Conservation (phyloP, 2,797 vertebrate species). For the Limnodromus scolopaceus region DNA sequence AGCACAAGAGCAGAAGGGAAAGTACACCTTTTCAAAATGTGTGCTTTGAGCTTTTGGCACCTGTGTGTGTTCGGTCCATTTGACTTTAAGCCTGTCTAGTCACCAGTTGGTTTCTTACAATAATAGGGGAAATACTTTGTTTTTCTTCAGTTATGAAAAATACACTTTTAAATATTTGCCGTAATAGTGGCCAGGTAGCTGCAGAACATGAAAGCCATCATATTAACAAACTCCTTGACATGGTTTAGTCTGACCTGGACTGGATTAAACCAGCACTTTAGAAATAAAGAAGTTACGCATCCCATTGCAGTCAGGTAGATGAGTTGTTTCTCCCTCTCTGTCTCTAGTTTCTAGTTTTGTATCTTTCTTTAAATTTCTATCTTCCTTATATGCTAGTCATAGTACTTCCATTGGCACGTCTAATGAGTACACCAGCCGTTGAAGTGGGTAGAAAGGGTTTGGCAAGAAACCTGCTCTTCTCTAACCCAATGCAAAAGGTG, state of each 20-base stretch:
- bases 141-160: neutral
- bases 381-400: neutral
- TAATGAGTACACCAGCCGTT: neutral
- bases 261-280: neutral
- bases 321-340: neutral
- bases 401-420: neutral
- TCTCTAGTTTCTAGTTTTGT: neutral
- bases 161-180: neutral
- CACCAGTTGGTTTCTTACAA: neutral
- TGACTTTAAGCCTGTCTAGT: neutral
- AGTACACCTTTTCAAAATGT: fast-evolving
- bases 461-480: neutral
- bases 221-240: neutral
- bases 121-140: neutral
- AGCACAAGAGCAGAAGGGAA: neutral
- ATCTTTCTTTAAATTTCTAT: neutral
- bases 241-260: neutral
- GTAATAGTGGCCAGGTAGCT: neutral
- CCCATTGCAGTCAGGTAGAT: neutral
- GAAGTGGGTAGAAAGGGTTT: neutral
- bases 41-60: neutral
- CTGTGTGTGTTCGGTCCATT: neutral
- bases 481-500: neutral
- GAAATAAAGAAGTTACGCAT: neutral
- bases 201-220: neutral